These are phyloP conservation scores for Ruditapes philippinarum DNA, from an alignment of 1,140 invertebrate genomes.

Conservation along the genomic window DNA sequence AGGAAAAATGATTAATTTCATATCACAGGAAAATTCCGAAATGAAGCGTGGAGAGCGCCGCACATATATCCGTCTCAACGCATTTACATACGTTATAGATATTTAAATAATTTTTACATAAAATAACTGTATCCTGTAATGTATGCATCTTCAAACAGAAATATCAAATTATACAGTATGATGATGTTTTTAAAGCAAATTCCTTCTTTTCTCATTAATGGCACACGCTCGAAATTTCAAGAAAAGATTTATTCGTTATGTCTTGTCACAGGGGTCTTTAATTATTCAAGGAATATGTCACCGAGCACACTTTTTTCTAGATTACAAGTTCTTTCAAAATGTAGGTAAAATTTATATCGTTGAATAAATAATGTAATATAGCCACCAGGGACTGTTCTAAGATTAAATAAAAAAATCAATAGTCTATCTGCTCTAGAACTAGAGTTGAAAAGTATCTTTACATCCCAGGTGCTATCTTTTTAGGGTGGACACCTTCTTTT, in stretches of 20 bases:
- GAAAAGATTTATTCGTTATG: background rate
- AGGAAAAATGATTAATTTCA: background rate
- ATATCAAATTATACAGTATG: background rate
- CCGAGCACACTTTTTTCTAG: background rate
- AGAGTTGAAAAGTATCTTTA: too few species aligned
- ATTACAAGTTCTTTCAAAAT: background rate
- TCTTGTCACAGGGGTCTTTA: constrained; percentile 1
- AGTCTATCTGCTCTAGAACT: too few species aligned
- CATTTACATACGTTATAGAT: background rate
- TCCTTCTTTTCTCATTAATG: background rate
- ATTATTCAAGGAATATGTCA: background rate
- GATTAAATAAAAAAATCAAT: too few species aligned
- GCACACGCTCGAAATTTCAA: background rate
- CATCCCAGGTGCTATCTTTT: too few species aligned
- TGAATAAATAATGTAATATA: background rate
- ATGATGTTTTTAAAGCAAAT: background rate
- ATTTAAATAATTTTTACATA: background rate
- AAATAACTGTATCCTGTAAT: background rate
- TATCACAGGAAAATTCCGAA: background rate
- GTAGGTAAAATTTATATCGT: background rate
- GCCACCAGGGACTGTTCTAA: background rate
- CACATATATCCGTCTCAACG: background rate
- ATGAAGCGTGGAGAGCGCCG: background rate
- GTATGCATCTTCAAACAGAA: background rate
- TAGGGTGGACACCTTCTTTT: too few species aligned